phyloP scores from a whole-genome alignment of 1,140 invertebrate genomes.

The Orchestia grillus region DNA sequence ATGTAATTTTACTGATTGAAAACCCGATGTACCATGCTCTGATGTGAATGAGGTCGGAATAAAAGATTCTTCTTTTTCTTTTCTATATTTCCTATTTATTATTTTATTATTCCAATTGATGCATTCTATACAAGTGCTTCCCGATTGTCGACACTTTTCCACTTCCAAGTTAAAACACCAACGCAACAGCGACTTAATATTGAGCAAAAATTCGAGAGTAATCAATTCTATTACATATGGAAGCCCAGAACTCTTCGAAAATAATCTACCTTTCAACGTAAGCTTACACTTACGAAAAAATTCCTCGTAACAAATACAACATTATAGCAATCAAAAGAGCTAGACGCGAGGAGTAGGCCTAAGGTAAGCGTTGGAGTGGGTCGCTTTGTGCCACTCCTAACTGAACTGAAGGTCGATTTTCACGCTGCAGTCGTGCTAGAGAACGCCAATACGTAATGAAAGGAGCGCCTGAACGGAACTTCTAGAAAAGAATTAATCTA shows the following conservation, averaged over 20 bases:
- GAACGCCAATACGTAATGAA: not conserved
- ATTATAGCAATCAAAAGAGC: not conserved
- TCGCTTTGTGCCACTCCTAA: not conserved
- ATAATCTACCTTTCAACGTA: too few species aligned
- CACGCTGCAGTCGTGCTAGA: too few species aligned
- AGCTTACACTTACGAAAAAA: too few species aligned
- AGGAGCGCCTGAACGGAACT: not conserved
- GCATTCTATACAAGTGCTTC: too few species aligned
- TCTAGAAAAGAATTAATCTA: not conserved
- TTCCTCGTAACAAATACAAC: too few species aligned
- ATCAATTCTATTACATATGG: not conserved
- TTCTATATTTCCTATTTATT: not conserved
- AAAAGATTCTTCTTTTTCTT: too few species aligned
- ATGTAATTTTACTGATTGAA: too few species aligned
- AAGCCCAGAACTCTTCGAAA: too few species aligned
- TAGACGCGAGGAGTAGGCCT: not conserved
- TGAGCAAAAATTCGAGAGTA: not conserved
- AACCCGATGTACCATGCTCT: too few species aligned
- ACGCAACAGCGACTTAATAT: not conserved
- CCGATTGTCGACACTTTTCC: not conserved
- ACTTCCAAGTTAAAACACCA: not conserved
- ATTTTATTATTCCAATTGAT: not conserved
- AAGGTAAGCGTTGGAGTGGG: not conserved
- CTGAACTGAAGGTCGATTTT: too few species aligned
- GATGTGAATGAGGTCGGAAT: too few species aligned